Evolutionary conservation across 2,113 vertebrate genomes (phyloP), one percentile per base, ranked within the genome.

Genomic region (Propithecus coquereli): DNA sequence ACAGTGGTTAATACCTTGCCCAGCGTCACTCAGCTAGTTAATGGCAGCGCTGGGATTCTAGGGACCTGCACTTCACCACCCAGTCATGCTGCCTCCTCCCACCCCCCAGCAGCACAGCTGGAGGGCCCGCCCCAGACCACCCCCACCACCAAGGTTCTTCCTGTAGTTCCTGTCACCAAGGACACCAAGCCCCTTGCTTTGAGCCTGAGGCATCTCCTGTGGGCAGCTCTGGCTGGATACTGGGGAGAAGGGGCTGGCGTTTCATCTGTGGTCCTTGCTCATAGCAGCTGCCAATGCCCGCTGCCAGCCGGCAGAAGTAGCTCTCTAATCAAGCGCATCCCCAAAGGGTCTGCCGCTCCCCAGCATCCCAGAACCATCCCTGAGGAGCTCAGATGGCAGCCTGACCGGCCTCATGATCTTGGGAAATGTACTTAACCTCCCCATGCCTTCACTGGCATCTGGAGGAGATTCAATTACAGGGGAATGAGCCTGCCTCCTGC

Each of bases 381-480:
- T 8, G 6, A 2, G 63, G 94, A 91, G 40, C 54, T 34, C 71
- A 50, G 77, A 77, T 34, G 61, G 88, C 37, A 45, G 85, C 87
- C 94, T 5, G 50, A n/a, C n/a, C 70, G 91, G 52, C 43, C 91
- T 70, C 2, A 1, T 27, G 37, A 54, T 83, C 77, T 95, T 65
- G 43, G 54, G 68, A 91, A 73, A 91, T 68, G 88, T 50, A 40
- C 45, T 95, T 79, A 94, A 85, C 63, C 18, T 85, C 85, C 37
- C 47, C 6, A 25, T 73, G 91, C 91, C 82, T 89, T 91, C 18
- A 50, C 95, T 96, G 91, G 79, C 12, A 22, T 73, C 94, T 32
- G 43, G 90, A 91, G 50, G 82, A 94, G 74, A 97, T 94, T 96
- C 82, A 93, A 86, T 96, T 96, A 90, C 40, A 32, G 12, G 37